Evolutionary conservation across 2,113 vertebrate genomes (phyloP).

Genomic region (Carassius auratus): DNA sequence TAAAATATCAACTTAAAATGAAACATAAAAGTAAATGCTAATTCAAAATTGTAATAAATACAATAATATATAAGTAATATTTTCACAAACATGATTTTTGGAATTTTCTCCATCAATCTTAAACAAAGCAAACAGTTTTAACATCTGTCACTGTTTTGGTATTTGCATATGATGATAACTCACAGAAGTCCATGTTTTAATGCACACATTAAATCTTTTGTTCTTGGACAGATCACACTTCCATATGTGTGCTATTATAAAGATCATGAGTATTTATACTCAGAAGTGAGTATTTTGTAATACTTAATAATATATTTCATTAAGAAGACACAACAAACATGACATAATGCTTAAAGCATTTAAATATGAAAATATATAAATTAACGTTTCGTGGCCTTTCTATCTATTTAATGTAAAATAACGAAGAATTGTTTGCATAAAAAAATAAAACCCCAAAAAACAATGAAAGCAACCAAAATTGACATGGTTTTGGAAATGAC

Average conservation of each 20-base stretch:
- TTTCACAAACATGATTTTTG: no score
- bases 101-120: background rate
- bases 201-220: slow-evolving; percentile 7
- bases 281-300: background rate
- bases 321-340: slow-evolving; percentile 9
- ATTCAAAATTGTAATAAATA: no score
- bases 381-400: background rate
- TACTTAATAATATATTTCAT: slow-evolving; percentile 15
- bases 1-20: background rate
- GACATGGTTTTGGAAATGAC: slow-evolving; percentile 58
- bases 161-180: no score
- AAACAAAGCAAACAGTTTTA: background rate
- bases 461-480: no score
- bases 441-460: no score
- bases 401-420: background rate
- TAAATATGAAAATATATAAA: background rate
- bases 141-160: no score
- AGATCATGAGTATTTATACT: no score
- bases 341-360: background rate
- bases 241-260: background rate
- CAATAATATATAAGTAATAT: background rate
- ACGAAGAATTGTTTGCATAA: background rate
- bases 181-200: background rate
- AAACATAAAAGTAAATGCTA: background rate
- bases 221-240: background rate